A percentile compares a stretch with the other conserved stretches of the same genome.
phyloP scores from a whole-genome alignment of 2,888 invertebrate species.

The Cosmia trapezina region DNA sequence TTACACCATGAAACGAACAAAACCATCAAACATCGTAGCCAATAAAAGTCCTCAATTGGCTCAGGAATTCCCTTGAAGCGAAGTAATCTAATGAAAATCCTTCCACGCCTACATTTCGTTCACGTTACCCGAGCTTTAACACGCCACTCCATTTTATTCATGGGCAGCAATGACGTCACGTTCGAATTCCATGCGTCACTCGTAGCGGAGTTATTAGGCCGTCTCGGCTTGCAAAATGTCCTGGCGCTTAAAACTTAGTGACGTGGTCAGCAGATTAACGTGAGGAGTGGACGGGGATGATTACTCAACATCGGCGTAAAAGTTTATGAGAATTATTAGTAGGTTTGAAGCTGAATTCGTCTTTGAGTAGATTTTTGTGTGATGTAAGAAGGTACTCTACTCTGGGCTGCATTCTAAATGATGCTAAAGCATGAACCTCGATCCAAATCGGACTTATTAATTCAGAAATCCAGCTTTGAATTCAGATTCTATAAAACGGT shows the following conservation, averaged over 20 bases:
- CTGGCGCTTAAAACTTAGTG: conserved; percentile 62
- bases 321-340: conserved; percentile 37
- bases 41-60: conserved; percentile 58
- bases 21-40: conserved; percentile 36
- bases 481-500: background rate
- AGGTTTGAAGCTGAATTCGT: conserved; percentile 10
- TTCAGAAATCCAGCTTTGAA: background rate
- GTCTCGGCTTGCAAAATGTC: conserved; percentile 61
- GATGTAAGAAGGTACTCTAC: background rate
- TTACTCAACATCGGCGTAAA: conserved; percentile 32
- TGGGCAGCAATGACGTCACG: conserved; percentile 63
- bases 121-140: conserved; percentile 63
- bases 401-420: background rate
- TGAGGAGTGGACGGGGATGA: conserved; percentile 28
- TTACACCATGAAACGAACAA: conserved; percentile 26
- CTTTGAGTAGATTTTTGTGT: background rate
- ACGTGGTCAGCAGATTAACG: conserved; percentile 58
- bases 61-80: conserved; percentile 53
- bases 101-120: conserved; percentile 62
- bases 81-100: conserved; percentile 64
- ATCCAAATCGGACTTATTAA: background rate
- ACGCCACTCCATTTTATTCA: conserved; percentile 66
- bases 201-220: conserved; percentile 63
- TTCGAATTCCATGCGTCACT: conserved; percentile 63
- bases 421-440: background rate